Conservation (phyloP, 2,888 invertebrate species). For the Melipona beecheii region DNA sequence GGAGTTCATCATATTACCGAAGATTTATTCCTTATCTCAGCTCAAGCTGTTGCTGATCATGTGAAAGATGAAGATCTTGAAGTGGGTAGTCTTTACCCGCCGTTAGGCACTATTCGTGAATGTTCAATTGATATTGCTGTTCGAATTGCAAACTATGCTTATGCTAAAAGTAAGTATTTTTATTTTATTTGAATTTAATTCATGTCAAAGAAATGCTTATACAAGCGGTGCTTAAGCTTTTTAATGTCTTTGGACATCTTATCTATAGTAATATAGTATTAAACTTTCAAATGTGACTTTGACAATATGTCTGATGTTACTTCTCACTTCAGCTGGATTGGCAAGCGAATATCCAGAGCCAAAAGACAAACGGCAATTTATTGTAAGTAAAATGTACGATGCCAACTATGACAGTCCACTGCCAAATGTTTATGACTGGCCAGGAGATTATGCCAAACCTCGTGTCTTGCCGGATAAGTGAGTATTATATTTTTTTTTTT, state of each 20-base stretch:
- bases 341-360: conserved; percentile 95
- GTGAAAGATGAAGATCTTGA: conserved; percentile 93
- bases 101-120: conserved; percentile 92
- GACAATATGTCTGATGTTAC: conserved; percentile 12
- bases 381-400: conserved; percentile 91
- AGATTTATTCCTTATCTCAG: conserved; percentile 96
- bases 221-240: neutral
- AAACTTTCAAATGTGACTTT: neutral
- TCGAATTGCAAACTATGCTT: conserved; percentile 94
- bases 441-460: conserved; percentile 81
- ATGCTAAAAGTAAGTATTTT: conserved; percentile 89
- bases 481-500: conserved; percentile 65
- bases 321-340: conserved; percentile 86
- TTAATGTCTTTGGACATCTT: neutral
- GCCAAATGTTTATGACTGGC: conserved; percentile 86
- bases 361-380: conserved; percentile 89
- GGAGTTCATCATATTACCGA: conserved; percentile 97
- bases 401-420: conserved; percentile 91
- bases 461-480: conserved; percentile 81
- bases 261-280: neutral
- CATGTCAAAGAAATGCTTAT: neutral
- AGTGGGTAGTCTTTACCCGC: conserved; percentile 96
- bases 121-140: conserved; percentile 96
- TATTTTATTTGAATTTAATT: neutral
- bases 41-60: conserved; percentile 94